A percentile compares a stretch with the other conserved stretches of the same genome.
phyloP scores from a whole-genome alignment of 2,888 invertebrate species.

The Oligia strigilis region DNA sequence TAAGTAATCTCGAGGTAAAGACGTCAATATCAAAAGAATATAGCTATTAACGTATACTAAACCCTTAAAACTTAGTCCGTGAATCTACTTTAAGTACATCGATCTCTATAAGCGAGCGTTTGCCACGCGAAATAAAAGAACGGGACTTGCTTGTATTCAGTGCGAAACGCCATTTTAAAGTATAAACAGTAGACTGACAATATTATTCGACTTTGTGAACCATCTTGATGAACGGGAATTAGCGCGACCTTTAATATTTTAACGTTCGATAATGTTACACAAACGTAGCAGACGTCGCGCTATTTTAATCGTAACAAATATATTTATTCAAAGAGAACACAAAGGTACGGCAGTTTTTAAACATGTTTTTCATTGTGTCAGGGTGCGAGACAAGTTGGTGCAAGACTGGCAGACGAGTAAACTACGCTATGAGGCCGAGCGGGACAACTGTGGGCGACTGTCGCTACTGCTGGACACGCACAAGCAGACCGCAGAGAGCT shows the following conservation, averaged over 20 bases:
- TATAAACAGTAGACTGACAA: neutral
- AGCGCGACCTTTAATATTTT: neutral
- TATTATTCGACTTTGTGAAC: neutral
- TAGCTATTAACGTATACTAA: no score
- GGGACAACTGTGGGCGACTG: conserved; percentile 89
- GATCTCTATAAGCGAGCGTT: neutral
- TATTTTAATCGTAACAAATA: conserved; percentile 5
- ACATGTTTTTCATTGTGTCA: conserved; percentile 54
- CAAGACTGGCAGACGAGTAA: conserved; percentile 85
- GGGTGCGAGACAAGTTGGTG: conserved; percentile 87
- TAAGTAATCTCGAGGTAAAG: no score
- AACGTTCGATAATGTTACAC: neutral
- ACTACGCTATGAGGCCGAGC: conserved; percentile 87
- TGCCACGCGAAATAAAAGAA: conserved; percentile 11
- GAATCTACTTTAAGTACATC: neutral
- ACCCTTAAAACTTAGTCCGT: neutral
- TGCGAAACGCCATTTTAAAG: neutral
- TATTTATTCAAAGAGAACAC: neutral
- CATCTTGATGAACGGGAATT: no score
- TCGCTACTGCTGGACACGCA: conserved; percentile 91
- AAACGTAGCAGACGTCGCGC: neutral
- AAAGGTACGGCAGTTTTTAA: neutral
- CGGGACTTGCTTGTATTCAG: neutral
- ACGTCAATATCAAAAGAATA: no score
- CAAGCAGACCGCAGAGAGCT: conserved; percentile 88